phyloP scores from a whole-genome alignment of 2,797 vertebrate genomes.

The Circus cinereus region DNA sequence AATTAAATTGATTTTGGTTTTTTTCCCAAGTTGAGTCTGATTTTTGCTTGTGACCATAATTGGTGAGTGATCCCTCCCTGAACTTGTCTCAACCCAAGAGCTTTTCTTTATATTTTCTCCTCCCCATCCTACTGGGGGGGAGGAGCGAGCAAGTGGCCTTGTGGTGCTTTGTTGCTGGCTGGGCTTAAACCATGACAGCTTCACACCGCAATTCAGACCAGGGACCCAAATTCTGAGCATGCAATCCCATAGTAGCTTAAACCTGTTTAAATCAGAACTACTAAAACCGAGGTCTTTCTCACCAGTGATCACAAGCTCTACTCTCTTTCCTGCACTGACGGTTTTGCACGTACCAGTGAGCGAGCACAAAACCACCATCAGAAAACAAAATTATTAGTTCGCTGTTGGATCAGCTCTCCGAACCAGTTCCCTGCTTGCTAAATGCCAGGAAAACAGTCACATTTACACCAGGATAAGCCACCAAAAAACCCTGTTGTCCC shows the following conservation, averaged over 20 bases:
- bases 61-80: too few species aligned
- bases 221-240: not conserved
- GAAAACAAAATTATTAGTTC: not conserved
- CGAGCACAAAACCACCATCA: not conserved
- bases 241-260: not conserved
- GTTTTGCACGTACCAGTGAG: not conserved
- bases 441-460: not conserved
- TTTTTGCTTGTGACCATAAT: too few species aligned
- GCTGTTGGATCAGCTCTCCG: not conserved
- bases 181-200: too few species aligned
- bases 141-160: too few species aligned
- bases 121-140: too few species aligned
- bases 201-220: not conserved
- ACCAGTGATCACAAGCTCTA: not conserved
- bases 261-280: not conserved
- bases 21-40: too few species aligned
- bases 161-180: too few species aligned
- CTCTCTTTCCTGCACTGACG: not conserved
- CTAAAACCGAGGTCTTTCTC: not conserved
- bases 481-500: not conserved
- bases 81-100: too few species aligned
- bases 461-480: not conserved
- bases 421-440: not conserved
- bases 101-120: too few species aligned
- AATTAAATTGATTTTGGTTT: too few species aligned